Evolutionary conservation across 2,888 invertebrate species (phyloP).

Genomic region (Oscheius myriophilus): DNA sequence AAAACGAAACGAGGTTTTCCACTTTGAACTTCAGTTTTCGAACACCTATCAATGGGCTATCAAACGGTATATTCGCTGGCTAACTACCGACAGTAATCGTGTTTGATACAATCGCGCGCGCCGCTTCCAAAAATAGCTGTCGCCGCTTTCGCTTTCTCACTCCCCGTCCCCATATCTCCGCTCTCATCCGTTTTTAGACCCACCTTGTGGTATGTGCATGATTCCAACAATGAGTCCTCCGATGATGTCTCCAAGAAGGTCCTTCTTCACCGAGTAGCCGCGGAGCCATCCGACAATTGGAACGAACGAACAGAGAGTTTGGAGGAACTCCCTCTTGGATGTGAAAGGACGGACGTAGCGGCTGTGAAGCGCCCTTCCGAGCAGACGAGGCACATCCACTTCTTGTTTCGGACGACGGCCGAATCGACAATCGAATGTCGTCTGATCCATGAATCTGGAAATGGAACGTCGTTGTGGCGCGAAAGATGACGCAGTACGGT

Average conservation of each 20-base stretch:
- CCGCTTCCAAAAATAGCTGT: too few species aligned
- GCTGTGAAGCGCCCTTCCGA: neutral
- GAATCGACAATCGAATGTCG: neutral
- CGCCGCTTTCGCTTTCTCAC: too few species aligned
- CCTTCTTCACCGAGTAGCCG: constrained; percentile 66
- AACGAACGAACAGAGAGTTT: constrained; percentile 41
- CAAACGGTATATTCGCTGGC: too few species aligned
- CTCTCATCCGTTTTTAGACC: neutral
- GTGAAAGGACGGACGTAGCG: constrained; percentile 45
- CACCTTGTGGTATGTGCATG: constrained; percentile 87
- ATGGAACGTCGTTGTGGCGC: neutral
- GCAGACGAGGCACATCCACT: neutral
- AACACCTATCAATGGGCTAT: too few species aligned
- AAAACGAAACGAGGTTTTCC: too few species aligned
- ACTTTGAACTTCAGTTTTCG: too few species aligned
- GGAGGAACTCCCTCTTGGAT: constrained; percentile 35
- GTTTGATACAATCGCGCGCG: neutral
- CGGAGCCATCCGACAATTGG: constrained; percentile 71
- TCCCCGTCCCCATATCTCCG: too few species aligned
- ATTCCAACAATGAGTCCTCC: constrained; percentile 87
- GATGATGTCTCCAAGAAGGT: constrained; percentile 81
- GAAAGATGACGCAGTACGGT: neutral
- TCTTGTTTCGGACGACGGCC: neutral
- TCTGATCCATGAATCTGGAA: neutral
- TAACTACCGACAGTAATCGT: constrained; percentile 7